Conservation (phyloP, 2,113 vertebrate genomes). For the Cromileptes altivelis region DNA sequence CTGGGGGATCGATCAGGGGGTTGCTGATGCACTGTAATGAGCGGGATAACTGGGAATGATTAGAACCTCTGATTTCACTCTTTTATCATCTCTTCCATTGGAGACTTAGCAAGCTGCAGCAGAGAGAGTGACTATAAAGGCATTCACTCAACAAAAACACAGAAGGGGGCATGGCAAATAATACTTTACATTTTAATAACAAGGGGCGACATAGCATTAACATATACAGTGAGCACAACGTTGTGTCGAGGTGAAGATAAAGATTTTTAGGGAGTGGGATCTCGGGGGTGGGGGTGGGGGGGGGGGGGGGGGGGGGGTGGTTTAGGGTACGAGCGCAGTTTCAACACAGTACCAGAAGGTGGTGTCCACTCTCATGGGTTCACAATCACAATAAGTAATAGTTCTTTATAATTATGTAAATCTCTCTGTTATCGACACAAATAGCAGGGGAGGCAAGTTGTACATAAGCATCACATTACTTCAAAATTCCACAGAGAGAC, state of each 20-base stretch:
- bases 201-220: slow-evolving; percentile 64
- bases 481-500: slow-evolving; percentile 58
- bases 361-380: slow-evolving; percentile 77
- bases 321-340: slow-evolving; percentile 66
- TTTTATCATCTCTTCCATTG: slow-evolving; percentile 63
- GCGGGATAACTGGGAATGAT: slow-evolving; percentile 67
- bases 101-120: slow-evolving; percentile 51
- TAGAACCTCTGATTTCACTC: slow-evolving; percentile 71
- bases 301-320: too few species aligned
- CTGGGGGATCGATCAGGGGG: slow-evolving; percentile 53
- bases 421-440: slow-evolving; percentile 80
- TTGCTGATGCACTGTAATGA: slow-evolving; percentile 69
- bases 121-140: slow-evolving; percentile 43
- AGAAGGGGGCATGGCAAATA: slow-evolving; percentile 51
- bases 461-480: slow-evolving; percentile 75
- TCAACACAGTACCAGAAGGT: slow-evolving; percentile 78
- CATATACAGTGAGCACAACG: slow-evolving; percentile 73
- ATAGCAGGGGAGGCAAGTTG: slow-evolving; percentile 66
- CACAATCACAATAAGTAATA: slow-evolving; percentile 82
- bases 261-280: slow-evolving; percentile 38
- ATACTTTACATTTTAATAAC: slow-evolving; percentile 65
- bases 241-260: slow-evolving; percentile 39
- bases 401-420: slow-evolving; percentile 77
- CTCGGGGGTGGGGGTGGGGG: too few species aligned
- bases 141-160: slow-evolving; percentile 50